Evolutionary conservation across 2,797 vertebrate genomes (phyloP).

Genomic region (Sebastes hubbsi): DNA sequence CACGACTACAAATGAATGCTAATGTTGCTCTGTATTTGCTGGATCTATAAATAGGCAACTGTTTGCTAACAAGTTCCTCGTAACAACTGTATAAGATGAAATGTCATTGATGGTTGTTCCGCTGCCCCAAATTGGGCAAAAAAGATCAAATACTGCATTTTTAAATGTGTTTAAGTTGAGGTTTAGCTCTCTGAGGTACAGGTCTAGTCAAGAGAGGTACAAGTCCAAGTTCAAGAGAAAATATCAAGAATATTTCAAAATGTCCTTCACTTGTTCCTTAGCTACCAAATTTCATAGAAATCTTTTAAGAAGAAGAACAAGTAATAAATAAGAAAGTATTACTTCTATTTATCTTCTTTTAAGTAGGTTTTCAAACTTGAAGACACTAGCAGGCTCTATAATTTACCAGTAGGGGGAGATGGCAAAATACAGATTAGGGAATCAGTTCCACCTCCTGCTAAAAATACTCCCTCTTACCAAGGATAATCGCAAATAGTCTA

Average conservation of each 20-base stretch:
- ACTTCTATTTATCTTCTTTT: neutral
- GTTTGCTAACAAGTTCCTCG: neutral
- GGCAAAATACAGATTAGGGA: conserved; percentile 15
- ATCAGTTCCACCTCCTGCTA: conserved; percentile 1
- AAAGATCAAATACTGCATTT: neutral
- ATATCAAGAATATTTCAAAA: neutral
- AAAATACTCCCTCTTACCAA: conserved; percentile 32
- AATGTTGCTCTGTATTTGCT: neutral
- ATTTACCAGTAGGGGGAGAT: conserved; percentile 20
- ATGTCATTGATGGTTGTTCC: neutral
- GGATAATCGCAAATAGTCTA: conserved; percentile 28
- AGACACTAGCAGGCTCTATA: neutral
- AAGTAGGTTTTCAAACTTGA: neutral
- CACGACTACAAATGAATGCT: neutral
- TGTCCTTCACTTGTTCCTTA: neutral
- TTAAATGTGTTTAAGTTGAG: neutral
- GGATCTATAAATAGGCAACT: neutral
- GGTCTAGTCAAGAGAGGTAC: too few relatives aligned
- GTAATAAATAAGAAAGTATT: neutral
- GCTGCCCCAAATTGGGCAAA: neutral
- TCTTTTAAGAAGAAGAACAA: neutral
- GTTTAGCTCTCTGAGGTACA: neutral
- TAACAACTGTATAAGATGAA: neutral
- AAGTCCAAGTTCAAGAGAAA: neutral
- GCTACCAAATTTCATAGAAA: neutral